Evolutionary conservation across 2,888 invertebrate genomes (phyloP).

Genomic region (Leptinotarsa juncta): DNA sequence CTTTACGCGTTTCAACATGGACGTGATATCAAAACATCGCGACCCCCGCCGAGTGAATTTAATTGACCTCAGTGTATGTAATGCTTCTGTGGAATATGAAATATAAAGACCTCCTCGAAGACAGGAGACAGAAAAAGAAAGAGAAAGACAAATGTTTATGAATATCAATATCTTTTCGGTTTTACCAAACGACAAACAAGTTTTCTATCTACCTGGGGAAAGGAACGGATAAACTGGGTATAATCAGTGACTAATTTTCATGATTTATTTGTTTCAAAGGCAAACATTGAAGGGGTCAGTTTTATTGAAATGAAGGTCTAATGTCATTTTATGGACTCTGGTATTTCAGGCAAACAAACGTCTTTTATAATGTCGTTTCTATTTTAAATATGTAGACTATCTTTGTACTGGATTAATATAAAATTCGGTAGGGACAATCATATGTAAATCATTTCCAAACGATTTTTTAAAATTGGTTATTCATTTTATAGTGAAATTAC

Average conservation of each 20-base stretch:
- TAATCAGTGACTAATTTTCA: conserved; percentile 21
- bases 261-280: conserved; percentile 24
- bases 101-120: not conserved
- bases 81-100: conserved; percentile 7
- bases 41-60: not conserved
- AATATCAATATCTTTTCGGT: not conserved
- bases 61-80: not conserved
- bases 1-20: not conserved
- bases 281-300: not conserved
- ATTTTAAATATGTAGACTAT: no score
- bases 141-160: not conserved
- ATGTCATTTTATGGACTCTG: no score
- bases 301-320: not conserved
- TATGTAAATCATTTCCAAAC: no score
- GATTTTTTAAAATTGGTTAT: no score
- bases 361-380: no score
- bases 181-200: conserved; percentile 20
- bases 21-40: not conserved
- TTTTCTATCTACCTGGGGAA: conserved; percentile 32
- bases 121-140: not conserved
- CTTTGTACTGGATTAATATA: no score
- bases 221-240: conserved; percentile 22
- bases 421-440: no score
- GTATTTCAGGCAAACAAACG: no score
- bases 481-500: no score